Conservation (phyloP, 2,888 invertebrate genomes). For the Camptogramma bilineatum region DNA sequence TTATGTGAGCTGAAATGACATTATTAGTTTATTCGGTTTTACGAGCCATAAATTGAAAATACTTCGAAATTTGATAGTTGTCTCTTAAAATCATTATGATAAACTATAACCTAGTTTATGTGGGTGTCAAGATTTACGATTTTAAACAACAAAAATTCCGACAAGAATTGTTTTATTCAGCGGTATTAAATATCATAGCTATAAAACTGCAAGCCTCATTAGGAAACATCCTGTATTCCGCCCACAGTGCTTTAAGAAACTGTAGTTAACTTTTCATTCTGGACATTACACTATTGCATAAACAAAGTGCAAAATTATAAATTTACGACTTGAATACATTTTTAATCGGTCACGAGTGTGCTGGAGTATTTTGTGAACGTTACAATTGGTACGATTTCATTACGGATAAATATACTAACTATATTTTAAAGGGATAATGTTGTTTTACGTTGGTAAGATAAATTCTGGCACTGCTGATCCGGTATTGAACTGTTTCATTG, state of each 20-base stretch:
- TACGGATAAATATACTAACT: too few relatives aligned
- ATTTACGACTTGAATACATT: too few relatives aligned
- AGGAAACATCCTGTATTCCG: constrained; percentile 12
- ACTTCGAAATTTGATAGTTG: background rate
- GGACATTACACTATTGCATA: background rate
- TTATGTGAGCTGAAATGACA: background rate
- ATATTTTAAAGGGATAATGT: too few relatives aligned
- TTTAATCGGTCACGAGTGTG: too few relatives aligned
- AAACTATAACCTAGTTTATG: background rate
- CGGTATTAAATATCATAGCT: background rate
- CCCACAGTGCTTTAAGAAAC: constrained; percentile 5
- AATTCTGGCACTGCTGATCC: too few relatives aligned
- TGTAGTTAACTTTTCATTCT: background rate
- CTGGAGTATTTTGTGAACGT: too few relatives aligned
- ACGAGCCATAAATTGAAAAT: background rate
- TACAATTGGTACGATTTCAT: too few relatives aligned
- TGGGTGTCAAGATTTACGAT: background rate
- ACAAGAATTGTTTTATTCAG: background rate
- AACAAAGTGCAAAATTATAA: background rate
- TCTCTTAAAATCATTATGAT: background rate
- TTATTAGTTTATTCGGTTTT: background rate
- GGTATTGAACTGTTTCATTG: too few relatives aligned
- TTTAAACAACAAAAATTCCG: background rate
- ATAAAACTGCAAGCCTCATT: constrained; percentile 26
- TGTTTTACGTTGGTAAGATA: too few relatives aligned